A percentile compares a stretch with the other conserved stretches of the same genome.
Conservation (phyloP, 2,888 invertebrate genomes). For the Atethmia centrago region DNA sequence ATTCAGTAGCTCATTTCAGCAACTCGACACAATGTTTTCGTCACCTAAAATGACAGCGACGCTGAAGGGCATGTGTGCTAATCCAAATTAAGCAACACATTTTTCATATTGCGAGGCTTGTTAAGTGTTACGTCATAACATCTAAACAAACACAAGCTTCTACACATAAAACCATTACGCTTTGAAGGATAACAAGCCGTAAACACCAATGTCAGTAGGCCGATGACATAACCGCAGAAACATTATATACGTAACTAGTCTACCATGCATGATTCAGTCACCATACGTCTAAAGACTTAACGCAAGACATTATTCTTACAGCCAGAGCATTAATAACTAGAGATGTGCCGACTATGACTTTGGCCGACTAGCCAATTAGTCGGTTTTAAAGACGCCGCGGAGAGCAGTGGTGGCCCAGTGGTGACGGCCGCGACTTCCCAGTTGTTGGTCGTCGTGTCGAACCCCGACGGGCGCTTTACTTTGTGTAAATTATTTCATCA, state of each 20-base stretch:
- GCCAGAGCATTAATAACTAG: constrained; percentile 1
- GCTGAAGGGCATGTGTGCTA: neutral
- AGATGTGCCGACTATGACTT: too few species aligned
- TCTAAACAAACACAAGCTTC: neutral
- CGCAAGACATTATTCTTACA: neutral
- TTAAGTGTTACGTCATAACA: constrained; percentile 7
- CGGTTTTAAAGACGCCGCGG: too few species aligned
- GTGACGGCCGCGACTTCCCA: too few species aligned
- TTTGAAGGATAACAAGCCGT: neutral
- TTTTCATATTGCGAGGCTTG: neutral
- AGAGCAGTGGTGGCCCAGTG: too few species aligned
- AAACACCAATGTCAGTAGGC: constrained; percentile 3
- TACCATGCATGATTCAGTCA: neutral
- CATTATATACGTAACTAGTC: neutral
- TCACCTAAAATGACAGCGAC: neutral
- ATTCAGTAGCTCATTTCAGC: neutral
- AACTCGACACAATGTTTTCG: neutral
- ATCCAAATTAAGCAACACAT: constrained; percentile 3
- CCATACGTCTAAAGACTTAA: neutral
- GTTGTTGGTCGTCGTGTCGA: too few species aligned
- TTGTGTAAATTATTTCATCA: too few species aligned
- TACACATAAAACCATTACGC: neutral
- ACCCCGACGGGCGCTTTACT: too few species aligned
- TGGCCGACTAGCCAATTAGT: too few species aligned
- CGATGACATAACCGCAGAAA: constrained; percentile 1